These are phyloP conservation scores for Nestor notabilis DNA, from an alignment of 2,113 vertebrate species.

Conservation along the genomic window DNA sequence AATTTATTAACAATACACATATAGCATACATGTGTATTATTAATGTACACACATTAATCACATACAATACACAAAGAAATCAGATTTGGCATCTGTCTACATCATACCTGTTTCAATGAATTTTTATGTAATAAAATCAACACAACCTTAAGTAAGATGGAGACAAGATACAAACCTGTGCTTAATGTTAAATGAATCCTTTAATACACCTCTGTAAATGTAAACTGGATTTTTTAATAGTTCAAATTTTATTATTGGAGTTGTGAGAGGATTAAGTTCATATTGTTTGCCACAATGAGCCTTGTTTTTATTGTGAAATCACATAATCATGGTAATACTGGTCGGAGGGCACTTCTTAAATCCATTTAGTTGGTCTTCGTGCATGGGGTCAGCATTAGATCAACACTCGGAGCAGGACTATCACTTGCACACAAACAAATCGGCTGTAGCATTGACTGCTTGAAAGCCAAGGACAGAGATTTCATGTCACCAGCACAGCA, in stretches of 20 bases:
- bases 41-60: background rate
- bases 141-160: background rate
- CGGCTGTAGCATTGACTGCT: background rate
- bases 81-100: background rate
- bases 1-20: background rate
- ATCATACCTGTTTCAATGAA: background rate
- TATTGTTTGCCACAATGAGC: background rate
- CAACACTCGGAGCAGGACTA: background rate
- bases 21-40: background rate
- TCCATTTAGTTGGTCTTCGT: rapidly evolving
- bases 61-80: background rate
- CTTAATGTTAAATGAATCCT: background rate
- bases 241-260: background rate
- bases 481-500: background rate
- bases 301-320: background rate
- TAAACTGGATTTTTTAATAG: background rate
- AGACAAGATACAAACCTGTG: background rate
- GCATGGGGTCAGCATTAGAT: too few relatives aligned
- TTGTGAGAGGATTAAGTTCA: background rate
- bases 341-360: background rate
- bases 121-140: background rate
- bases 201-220: background rate
- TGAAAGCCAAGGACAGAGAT: background rate
- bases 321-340: background rate
- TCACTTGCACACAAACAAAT: background rate